Base-by-base conservation (phyloP, 1,140 invertebrate genomes). In the Lethocerus indicus region DNA sequence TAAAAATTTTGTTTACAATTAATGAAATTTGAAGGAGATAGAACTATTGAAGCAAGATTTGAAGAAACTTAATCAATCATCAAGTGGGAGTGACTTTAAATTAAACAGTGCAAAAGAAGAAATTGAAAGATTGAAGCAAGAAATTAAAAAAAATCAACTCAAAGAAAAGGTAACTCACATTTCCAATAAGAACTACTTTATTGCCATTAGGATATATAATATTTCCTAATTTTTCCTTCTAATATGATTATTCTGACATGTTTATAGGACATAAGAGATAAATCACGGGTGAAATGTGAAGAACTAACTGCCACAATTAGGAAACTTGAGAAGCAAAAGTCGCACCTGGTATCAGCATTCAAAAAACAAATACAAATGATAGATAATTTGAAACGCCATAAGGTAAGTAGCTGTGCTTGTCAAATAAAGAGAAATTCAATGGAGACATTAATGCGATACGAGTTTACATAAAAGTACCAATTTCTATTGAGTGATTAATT, bases 311-410 rank as follows among this genome's bases (percentile, higher is more conserved):
- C 32, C 23, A 28, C 37, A 24, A 47, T 49, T 1, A 43, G 41
- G 20, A 53, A 53, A 27, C 24, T 53, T 16, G 51, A 53, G 45
- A 47, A 47, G 36, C 51, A 53, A 20, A 53, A 53, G 42, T 27
- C 23, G 20, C 39, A 48, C 6, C 40, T 53, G 5, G 24, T 53
- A 20, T 27, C 14, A 6, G 47, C 47, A 21, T 36, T 53, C 20
- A 49, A 47, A 28, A 53, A 53, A 45, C 51, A 53, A 41, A 27
- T 53, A 16, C 32, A 40, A 25, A 28, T 53, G 5, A 53, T 53
- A 7, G 51, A 53, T 24, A 53, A 53, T 42, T 47, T 53, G 21
- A 53, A 53, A 37, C 32, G 32, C 24, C 46, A 42, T 16, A 53
- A 49, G 21, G 50, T 35, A 18, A 36, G 35, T n/a, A n/a, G n/a